Evolutionary conservation across 2,888 invertebrate species (phyloP).

Genomic region (Pseudoips prasinana): DNA sequence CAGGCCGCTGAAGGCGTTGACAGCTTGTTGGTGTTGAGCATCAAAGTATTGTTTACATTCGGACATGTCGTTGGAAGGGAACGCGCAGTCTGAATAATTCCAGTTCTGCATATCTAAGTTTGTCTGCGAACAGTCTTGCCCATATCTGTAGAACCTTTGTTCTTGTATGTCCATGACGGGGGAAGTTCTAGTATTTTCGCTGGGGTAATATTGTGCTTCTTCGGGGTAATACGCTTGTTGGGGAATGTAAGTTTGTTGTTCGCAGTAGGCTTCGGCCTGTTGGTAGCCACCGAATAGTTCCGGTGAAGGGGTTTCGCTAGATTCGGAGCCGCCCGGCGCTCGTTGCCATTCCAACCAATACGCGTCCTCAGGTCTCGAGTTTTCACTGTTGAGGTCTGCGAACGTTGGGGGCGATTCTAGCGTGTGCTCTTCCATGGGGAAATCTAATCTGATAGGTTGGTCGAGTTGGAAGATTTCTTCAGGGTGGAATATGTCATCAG

Average conservation of each 20-base stretch:
- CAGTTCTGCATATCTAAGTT: conserved; percentile 60
- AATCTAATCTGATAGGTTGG: conserved; percentile 86
- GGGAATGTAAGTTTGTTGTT: conserved; percentile 59
- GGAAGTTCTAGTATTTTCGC: conserved; percentile 61
- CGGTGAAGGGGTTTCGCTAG: conserved; percentile 82
- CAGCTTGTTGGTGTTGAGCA: conserved; percentile 51
- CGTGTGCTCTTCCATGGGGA: conserved; percentile 73
- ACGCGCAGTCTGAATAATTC: conserved; percentile 68
- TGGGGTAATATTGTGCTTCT: conserved; percentile 66
- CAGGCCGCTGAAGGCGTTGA: conserved; percentile 60
- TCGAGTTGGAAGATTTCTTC: conserved; percentile 90
- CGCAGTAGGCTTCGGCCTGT: conserved; percentile 65
- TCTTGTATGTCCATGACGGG: conserved; percentile 60
- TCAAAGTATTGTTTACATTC: conserved; percentile 68
- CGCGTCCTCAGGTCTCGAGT: conserved; percentile 83
- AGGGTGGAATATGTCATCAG: conserved; percentile 87
- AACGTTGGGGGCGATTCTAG: conserved; percentile 86
- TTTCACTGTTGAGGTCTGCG: conserved; percentile 87
- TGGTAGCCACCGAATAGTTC: conserved; percentile 75
- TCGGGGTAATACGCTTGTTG: conserved; percentile 71
- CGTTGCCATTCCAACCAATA: conserved; percentile 83
- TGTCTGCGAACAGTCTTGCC: conserved; percentile 59
- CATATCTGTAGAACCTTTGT: conserved; percentile 65
- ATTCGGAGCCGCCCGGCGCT: conserved; percentile 66
- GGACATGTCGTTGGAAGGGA: conserved; percentile 48